Evolutionary conservation across 2,797 vertebrate genomes (phyloP).

Genomic region (Coluber constrictor): DNA sequence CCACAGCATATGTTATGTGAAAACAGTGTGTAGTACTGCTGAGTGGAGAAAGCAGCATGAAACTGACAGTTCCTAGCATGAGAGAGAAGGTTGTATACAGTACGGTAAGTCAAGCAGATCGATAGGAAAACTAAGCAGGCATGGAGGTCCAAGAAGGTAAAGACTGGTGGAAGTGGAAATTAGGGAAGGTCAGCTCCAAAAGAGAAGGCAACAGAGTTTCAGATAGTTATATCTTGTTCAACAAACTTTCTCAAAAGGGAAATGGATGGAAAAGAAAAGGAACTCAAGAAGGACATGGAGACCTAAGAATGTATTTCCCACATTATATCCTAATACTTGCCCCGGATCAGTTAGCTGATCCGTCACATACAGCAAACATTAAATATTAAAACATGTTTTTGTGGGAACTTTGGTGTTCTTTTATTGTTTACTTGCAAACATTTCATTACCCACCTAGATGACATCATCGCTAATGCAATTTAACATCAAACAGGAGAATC

Average conservation of each 20-base stretch:
- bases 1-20: slow-evolving; percentile 5
- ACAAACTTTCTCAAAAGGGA: background rate
- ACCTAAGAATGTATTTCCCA: background rate
- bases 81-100: background rate
- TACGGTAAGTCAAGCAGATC: background rate
- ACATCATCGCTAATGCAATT: background rate
- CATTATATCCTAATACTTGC: background rate
- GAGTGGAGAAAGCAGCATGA: background rate
- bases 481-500: background rate
- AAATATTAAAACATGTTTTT: background rate
- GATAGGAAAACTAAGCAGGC: slow-evolving; percentile 14
- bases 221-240: background rate
- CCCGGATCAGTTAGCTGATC: background rate
- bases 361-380: background rate
- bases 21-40: slow-evolving; percentile 6
- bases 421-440: background rate
- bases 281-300: background rate
- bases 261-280: background rate
- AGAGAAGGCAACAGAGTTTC: background rate
- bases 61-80: background rate
- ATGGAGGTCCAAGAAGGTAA: slow-evolving; percentile 5
- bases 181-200: background rate
- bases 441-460: background rate
- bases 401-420: background rate
- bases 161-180: background rate